These are phyloP conservation scores for Knipowitschia caucasica DNA, from an alignment of 2,797 vertebrate genomes.

Conservation along the genomic window DNA sequence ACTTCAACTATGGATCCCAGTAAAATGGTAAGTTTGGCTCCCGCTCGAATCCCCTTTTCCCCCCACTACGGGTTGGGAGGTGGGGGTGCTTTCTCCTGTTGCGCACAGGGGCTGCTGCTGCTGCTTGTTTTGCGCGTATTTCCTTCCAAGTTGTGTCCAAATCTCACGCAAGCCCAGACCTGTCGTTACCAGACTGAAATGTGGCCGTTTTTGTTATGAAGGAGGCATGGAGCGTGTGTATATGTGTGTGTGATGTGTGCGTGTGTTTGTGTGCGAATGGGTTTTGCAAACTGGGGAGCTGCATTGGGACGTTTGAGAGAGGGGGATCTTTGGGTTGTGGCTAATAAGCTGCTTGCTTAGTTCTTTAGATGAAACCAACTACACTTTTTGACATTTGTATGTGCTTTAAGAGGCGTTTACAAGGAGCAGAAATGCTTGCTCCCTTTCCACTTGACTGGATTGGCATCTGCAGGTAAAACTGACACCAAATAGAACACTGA, in stretches of 20 bases:
- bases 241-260: too few species aligned
- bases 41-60: background rate
- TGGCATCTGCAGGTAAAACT: slow-evolving; percentile 26
- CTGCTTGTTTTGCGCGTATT: slow-evolving; percentile 26
- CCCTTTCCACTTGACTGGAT: slow-evolving; percentile 3
- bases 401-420: background rate
- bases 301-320: slow-evolving; percentile 7
- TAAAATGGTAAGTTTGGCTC: slow-evolving; percentile 74
- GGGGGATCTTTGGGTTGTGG: background rate
- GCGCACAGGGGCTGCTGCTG: slow-evolving; percentile 1
- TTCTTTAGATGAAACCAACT: background rate
- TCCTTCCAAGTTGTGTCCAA: slow-evolving; percentile 33
- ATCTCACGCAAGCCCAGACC: slow-evolving; percentile 31
- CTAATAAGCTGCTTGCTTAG: background rate
- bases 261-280: too few species aligned
- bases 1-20: slow-evolving; percentile 70
- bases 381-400: background rate
- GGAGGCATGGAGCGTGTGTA: slow-evolving; percentile 3
- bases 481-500: slow-evolving; percentile 11
- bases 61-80: slow-evolving; percentile 5
- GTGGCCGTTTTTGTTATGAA: slow-evolving; percentile 17
- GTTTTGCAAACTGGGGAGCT: slow-evolving; percentile 2
- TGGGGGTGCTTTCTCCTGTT: slow-evolving; percentile 40
- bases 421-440: slow-evolving; percentile 10
- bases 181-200: slow-evolving; percentile 21